Evolutionary conservation across 2,113 vertebrate genomes (phyloP).

Genomic region (Hystrix brachyura): DNA sequence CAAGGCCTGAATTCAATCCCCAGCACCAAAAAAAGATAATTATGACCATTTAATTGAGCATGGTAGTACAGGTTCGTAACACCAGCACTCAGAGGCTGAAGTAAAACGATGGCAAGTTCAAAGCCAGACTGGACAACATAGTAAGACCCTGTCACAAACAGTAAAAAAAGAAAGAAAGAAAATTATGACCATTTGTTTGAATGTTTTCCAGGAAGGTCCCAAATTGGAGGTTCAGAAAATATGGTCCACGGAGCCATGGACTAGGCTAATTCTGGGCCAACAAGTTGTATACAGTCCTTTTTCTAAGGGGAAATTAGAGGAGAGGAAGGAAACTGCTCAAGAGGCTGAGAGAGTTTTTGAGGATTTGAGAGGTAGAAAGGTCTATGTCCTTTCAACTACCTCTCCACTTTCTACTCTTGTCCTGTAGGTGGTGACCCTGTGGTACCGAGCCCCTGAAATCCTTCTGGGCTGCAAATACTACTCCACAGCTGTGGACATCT

Average conservation of each 20-base stretch:
- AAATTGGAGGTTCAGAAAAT: slow-evolving; percentile 39
- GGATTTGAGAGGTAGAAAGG: not conserved
- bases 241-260: not conserved
- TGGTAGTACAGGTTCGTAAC: not conserved
- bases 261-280: not conserved
- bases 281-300: slow-evolving; percentile 1
- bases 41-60: not conserved
- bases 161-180: not conserved
- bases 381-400: not conserved
- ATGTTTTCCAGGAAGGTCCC: slow-evolving; percentile 44
- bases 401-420: not conserved
- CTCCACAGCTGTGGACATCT: slow-evolving; percentile 97
- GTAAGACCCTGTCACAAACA: not conserved
- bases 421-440: slow-evolving; percentile 95
- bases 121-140: not conserved
- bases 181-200: not conserved
- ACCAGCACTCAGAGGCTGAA: not conserved
- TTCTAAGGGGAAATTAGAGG: slow-evolving; percentile 5
- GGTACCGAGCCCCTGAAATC: slow-evolving; percentile 98
- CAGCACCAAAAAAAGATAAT: too few species aligned
- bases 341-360: not conserved
- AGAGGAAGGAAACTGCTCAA: not conserved
- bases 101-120: not conserved
- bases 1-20: not conserved
- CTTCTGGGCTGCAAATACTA: slow-evolving; percentile 98